A percentile compares a stretch with the other conserved stretches of the same genome.
These are phyloP conservation scores for Drosophila biarmipes DNA, from an alignment of 1,140 invertebrate species.

Conservation along the genomic window DNA sequence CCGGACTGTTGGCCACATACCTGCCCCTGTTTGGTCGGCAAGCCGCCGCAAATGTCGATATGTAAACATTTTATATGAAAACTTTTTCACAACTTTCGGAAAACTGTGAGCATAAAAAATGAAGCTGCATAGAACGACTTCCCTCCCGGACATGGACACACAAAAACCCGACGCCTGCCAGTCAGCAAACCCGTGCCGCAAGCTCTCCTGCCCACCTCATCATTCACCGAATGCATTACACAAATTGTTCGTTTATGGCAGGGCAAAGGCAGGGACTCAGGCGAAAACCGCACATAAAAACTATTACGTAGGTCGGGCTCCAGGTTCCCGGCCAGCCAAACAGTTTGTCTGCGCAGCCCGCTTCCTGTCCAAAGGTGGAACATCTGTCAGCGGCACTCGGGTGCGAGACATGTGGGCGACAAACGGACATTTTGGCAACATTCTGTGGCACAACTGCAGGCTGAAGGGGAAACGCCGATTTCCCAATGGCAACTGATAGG, in stretches of 20 bases:
- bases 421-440: constrained; percentile 50
- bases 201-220: constrained; percentile 13
- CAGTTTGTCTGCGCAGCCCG: constrained; percentile 16
- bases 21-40: not conserved
- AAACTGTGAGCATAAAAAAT: constrained; percentile 38
- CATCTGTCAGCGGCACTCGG: constrained; percentile 49
- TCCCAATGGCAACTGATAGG: not conserved
- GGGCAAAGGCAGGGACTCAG: constrained; percentile 23
- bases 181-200: not conserved
- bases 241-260: constrained; percentile 56
- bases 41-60: constrained; percentile 24
- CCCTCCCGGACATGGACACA: constrained; percentile 23
- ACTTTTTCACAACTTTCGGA: constrained; percentile 25
- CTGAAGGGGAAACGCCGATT: not conserved
- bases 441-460: constrained; percentile 17
- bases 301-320: constrained; percentile 26
- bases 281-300: constrained; percentile 54
- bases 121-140: constrained; percentile 36
- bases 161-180: constrained; percentile 17
- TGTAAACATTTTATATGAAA: constrained; percentile 40
- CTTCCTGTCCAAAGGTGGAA: constrained; percentile 43
- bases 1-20: not conserved
- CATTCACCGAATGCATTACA: constrained; percentile 57
- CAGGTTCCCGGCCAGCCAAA: constrained; percentile 14
- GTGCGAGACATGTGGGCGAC: constrained; percentile 55